A percentile compares a stretch with the other conserved stretches of the same genome.
Evolutionary conservation across 2,888 invertebrate genomes (phyloP).

Genomic region (Torymus texanus): DNA sequence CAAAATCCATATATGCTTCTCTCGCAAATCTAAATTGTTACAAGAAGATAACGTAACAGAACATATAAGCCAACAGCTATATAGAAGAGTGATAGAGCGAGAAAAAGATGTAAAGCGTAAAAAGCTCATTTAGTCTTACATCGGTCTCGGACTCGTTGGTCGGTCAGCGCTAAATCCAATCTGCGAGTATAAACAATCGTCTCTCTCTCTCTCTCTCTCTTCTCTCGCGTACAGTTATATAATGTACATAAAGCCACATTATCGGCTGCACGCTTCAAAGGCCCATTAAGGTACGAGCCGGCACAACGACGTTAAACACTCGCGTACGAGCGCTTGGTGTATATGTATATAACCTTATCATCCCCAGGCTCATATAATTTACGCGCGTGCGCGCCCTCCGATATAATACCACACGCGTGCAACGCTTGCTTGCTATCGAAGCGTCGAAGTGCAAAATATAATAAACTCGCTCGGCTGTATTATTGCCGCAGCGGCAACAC

Average conservation of each 20-base stretch:
- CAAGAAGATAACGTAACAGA: no score
- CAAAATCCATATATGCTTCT: no score
- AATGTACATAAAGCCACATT: slow-evolving; percentile 22
- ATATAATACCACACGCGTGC: not conserved
- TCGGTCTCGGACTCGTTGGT: no score
- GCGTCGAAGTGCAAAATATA: not conserved
- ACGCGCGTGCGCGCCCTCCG: not conserved
- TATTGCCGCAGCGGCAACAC: no score
- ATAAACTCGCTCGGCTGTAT: no score
- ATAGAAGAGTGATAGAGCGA: no score
- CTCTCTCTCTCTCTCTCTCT: no score
- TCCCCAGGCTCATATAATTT: slow-evolving; percentile 33
- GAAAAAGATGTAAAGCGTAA: no score
- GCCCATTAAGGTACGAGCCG: slow-evolving; percentile 11
- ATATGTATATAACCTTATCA: slow-evolving; percentile 23
- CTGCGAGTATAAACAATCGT: slow-evolving; percentile 12
- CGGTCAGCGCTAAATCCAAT: slow-evolving; percentile 7
- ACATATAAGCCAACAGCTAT: no score
- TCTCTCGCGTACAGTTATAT: slow-evolving; percentile 20
- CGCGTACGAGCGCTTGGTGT: not conserved
- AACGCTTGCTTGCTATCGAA: not conserved
- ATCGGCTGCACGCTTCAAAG: slow-evolving; percentile 43
- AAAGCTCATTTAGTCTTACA: no score
- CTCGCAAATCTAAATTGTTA: no score
- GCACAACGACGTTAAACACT: slow-evolving; percentile 25